Conservation (phyloP, 2,113 vertebrate species). For the Tyto alba region DNA sequence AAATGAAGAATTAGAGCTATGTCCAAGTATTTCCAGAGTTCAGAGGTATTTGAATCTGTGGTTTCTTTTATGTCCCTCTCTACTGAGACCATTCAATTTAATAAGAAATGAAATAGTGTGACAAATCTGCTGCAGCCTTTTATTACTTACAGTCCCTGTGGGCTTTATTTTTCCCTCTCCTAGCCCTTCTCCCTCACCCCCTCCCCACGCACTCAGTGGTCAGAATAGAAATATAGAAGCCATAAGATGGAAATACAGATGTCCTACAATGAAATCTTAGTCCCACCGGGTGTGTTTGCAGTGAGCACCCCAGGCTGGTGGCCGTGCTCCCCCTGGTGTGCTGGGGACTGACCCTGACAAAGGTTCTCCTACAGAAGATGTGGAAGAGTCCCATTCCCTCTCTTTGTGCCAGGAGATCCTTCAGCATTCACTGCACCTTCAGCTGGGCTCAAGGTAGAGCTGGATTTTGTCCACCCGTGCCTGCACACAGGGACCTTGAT, state of each 20-base stretch:
- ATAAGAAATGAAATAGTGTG: constrained; percentile 39
- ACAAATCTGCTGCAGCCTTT: constrained; percentile 46
- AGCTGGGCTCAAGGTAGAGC: background rate
- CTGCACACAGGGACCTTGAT: background rate
- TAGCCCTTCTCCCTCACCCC: background rate
- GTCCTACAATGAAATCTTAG: background rate
- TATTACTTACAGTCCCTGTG: constrained; percentile 18
- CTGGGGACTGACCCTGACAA: background rate
- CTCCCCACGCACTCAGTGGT: background rate
- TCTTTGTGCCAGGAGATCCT: background rate
- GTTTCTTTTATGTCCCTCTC: constrained; percentile 13
- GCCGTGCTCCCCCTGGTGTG: accelerated
- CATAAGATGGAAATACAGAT: background rate
- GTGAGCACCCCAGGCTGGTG: background rate
- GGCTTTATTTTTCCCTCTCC: background rate
- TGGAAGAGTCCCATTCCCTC: background rate
- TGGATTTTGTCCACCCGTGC: background rate
- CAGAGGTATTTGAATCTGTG: constrained; percentile 21
- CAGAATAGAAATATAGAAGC: background rate
- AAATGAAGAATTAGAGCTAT: constrained; percentile 1
- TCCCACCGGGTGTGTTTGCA: background rate
- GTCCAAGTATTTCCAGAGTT: background rate
- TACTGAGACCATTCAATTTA: constrained; percentile 20
- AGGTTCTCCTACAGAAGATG: background rate
- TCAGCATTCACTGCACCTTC: background rate